Percentiles rank a stretch among this genome's conserved stretches.
These are phyloP conservation scores for Agrochola macilenta DNA, from an alignment of 2,888 invertebrate genomes.

Conservation along the genomic window DNA sequence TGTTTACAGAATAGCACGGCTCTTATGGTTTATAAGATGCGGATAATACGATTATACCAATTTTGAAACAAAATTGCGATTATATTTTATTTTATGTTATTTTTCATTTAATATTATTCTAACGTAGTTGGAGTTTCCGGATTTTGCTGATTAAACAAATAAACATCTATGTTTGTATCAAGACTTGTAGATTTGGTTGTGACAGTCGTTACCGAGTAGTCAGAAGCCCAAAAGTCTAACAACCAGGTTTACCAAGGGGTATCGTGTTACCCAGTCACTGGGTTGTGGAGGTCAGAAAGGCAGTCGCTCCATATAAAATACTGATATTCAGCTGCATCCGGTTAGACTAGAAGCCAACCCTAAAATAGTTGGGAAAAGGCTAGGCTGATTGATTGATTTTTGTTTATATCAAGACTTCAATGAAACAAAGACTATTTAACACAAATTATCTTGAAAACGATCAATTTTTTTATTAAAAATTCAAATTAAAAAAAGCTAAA, in stretches of 20 bases:
- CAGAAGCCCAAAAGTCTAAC: background rate
- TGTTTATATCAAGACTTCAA: background rate
- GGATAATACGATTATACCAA: slow-evolving; percentile 7
- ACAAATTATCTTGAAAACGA: background rate
- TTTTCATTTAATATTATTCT: background rate
- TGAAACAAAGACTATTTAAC: background rate
- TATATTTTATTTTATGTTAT: background rate
- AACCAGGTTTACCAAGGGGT: background rate
- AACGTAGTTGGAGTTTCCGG: background rate
- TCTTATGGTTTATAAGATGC: slow-evolving; percentile 6
- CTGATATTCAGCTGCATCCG: background rate
- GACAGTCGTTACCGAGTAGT: background rate
- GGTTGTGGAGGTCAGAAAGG: background rate
- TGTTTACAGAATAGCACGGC: too few relatives aligned
- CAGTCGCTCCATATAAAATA: background rate
- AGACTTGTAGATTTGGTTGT: background rate
- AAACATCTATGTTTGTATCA: background rate
- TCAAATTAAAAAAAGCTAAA: background rate
- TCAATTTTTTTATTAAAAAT: background rate
- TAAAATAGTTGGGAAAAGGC: background rate
- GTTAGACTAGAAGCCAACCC: background rate
- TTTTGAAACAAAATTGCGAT: slow-evolving; percentile 5
- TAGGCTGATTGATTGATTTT: background rate
- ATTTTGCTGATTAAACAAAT: background rate
- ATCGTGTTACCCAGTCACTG: background rate